Conservation (phyloP, 2,888 invertebrate species). For the Neria commutata region DNA sequence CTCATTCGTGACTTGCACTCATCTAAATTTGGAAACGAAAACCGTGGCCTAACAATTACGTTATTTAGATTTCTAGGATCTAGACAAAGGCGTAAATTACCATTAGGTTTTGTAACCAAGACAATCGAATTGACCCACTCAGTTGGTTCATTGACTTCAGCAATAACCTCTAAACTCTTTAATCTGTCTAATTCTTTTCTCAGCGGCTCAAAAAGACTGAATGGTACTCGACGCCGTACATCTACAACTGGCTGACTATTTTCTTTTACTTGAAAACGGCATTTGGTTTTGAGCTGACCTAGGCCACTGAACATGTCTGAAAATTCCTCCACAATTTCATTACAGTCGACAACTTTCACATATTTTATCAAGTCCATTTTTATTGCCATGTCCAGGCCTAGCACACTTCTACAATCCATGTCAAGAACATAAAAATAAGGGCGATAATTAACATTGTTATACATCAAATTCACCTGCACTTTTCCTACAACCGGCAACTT, state of each 20-base stretch:
- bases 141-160: slow-evolving; percentile 25
- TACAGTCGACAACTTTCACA: slow-evolving; percentile 8
- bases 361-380: slow-evolving; percentile 17
- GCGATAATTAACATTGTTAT: slow-evolving; percentile 4
- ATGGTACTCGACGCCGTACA: slow-evolving; percentile 23
- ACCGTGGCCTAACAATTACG: slow-evolving; percentile 27
- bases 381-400: slow-evolving; percentile 7
- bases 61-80: slow-evolving; percentile 33
- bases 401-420: slow-evolving; percentile 18
- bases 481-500: slow-evolving; percentile 15
- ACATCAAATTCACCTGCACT: slow-evolving; percentile 1
- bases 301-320: slow-evolving; percentile 20
- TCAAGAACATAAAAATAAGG: slow-evolving; percentile 19
- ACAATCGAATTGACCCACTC: slow-evolving; percentile 32
- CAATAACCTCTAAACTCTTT: slow-evolving; percentile 23
- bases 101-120: slow-evolving; percentile 24
- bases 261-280: slow-evolving; percentile 11
- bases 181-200: slow-evolving; percentile 24
- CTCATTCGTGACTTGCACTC: slow-evolving; percentile 15
- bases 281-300: slow-evolving; percentile 23
- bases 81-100: slow-evolving; percentile 24
- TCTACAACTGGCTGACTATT: slow-evolving; percentile 17
- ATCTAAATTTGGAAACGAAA: slow-evolving; percentile 20
- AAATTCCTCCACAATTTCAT: slow-evolving; percentile 21
- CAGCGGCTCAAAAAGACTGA: slow-evolving; percentile 17